Evolutionary conservation across 1,140 invertebrate species (phyloP), one percentile per base, ranked within the genome.

Genomic region (Dendroctonus valens): DNA sequence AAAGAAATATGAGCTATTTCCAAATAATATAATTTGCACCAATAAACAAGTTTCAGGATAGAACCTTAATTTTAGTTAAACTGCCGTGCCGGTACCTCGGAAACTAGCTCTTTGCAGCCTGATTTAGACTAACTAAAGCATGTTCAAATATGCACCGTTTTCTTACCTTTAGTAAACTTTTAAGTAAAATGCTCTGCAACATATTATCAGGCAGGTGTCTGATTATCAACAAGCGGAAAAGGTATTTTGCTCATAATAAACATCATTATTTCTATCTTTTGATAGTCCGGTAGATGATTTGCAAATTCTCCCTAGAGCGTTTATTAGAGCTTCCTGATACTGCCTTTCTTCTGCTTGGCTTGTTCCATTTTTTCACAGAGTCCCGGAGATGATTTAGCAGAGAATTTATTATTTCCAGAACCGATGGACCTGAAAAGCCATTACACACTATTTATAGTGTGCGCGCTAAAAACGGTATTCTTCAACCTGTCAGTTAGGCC

Each of bases 181-280:
- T 98, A n/a, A 99, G 81, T 53, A 99, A 83, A 74, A 96, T 94
- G 77, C 91, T 92, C 80, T 96, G 93, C 50, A 97, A 82, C 77
- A 93, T 85, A 69, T 88, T 86, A 73, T 92, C 89, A n/a, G 50
- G 87, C 86, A 65, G 75, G 75, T 12, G 75, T 75, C 53, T 76
- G 71, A 69, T 77, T 78, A 44, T 80, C 75, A 9, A 77, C 74
- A 8, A 79, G 65, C 3, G 79, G 79, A 66, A 76, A 78, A 0
- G 92, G 90, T 53, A 97, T 92, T 82, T 98, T 98, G 73, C 91
- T 93, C 84, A 98, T 93, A 67, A 99, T 98, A 79, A 99, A 99
- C 87, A 98, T 93, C 96, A 99, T 98, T 42, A 98, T 98, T 81
- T 99, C 97, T 69, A 98, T 97, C 81, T 99, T 99, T 81, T 99